Percentiles rank a stretch among this genome's conserved stretches.
These are phyloP conservation scores for Myiothlypis coronata DNA, from an alignment of 2,797 vertebrate species.

Conservation along the genomic window DNA sequence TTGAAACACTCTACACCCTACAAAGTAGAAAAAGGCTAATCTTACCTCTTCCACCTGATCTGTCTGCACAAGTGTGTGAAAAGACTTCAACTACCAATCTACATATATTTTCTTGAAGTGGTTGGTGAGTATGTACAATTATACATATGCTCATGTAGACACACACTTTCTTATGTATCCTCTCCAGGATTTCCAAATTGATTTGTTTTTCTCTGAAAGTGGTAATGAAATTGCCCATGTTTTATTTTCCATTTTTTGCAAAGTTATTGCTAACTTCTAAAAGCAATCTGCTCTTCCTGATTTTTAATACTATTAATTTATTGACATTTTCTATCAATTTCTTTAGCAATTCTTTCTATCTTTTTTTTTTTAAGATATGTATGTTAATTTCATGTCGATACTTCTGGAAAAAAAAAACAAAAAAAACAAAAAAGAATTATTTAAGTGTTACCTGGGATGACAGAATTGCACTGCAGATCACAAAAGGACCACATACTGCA, in stretches of 20 bases:
- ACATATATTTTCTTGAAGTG: not conserved
- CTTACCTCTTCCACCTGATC: not conserved
- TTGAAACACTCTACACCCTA: not conserved
- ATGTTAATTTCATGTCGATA: not conserved
- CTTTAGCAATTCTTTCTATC: not conserved
- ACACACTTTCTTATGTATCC: rapidly evolving
- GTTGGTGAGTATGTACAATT: not conserved
- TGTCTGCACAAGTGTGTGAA: not conserved
- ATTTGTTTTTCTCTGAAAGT: not conserved
- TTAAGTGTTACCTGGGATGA: not conserved
- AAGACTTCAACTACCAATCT: rapidly evolving
- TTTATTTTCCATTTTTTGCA: not conserved
- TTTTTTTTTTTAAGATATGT: not conserved
- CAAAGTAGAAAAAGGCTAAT: not conserved
- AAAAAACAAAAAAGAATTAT: not conserved
- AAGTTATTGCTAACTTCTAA: not conserved
- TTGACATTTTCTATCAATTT: not conserved
- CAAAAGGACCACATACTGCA: not conserved
- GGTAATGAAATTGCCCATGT: not conserved
- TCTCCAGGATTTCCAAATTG: not conserved
- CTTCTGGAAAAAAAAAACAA: not conserved
- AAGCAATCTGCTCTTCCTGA: not conserved
- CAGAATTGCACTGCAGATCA: not conserved
- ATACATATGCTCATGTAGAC: rapidly evolving
- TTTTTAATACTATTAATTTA: not conserved